Conservation (phyloP, 1,140 invertebrate genomes). For the Matsumurasca onukii region DNA sequence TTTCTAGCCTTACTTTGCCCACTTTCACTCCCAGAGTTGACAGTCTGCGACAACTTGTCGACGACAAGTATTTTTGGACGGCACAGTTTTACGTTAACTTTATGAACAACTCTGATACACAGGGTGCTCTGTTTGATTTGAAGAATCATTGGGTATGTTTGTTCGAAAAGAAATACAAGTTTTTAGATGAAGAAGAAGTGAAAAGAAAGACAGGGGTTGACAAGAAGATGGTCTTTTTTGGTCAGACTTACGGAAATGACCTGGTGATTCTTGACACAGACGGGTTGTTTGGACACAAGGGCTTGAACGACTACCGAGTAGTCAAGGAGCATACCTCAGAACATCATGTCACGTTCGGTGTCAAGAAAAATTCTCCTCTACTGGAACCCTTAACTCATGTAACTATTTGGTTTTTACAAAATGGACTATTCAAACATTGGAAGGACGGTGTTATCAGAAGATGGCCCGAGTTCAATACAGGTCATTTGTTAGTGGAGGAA, state of each 20-base stretch:
- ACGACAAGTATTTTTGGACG: neutral
- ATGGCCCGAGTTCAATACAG: slow-evolving; percentile 4
- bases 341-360: neutral
- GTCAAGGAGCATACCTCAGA: neutral
- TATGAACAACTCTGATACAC: neutral
- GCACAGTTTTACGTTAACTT: neutral
- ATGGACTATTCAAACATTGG: neutral
- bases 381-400: no score
- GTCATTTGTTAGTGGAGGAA: neutral
- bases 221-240: neutral
- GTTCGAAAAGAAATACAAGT: neutral
- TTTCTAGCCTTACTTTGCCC: neutral
- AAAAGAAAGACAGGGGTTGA: neutral
- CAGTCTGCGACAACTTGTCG: neutral
- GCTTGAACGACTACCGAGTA: neutral
- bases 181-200: neutral
- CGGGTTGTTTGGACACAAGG: neutral
- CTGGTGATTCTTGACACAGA: neutral
- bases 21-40: neutral
- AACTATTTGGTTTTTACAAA: neutral
- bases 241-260: neutral
- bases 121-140: neutral
- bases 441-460: neutral
- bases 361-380: neutral
- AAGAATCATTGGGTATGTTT: neutral